phyloP scores from a whole-genome alignment of 2,113 vertebrate species.

The Nesospiza acunhae region DNA sequence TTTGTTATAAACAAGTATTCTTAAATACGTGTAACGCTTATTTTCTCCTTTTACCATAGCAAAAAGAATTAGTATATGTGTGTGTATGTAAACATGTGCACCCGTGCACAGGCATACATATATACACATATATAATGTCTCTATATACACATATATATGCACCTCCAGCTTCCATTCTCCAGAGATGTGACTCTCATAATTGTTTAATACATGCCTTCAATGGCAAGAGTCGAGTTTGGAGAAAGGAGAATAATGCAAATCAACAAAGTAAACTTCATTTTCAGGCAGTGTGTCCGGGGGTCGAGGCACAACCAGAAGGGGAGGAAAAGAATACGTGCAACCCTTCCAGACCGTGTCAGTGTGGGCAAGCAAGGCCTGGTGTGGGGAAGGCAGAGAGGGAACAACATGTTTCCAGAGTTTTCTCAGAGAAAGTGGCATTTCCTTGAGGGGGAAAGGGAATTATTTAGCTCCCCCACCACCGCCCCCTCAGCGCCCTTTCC shows the following conservation, averaged over 20 bases:
- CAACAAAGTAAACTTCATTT: constrained; percentile 78
- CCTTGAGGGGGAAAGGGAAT: constrained; percentile 35
- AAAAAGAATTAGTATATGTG: constrained; percentile 35
- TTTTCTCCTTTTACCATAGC: constrained; percentile 70
- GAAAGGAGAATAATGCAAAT: constrained; percentile 29
- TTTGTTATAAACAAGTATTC: constrained; percentile 69
- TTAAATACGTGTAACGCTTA: constrained; percentile 67
- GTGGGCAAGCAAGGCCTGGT: constrained; percentile 69
- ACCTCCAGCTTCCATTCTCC: constrained; percentile 57
- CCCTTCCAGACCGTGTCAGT: constrained; percentile 48
- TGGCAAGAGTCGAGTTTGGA: constrained; percentile 43
- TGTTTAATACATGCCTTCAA: constrained; percentile 32
- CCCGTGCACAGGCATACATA: neutral
- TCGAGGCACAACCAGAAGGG: neutral
- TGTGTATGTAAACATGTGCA: constrained; percentile 19
- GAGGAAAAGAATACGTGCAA: neutral
- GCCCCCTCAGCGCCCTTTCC: neutral
- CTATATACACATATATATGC: neutral
- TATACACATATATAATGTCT: neutral
- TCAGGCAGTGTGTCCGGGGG: constrained; percentile 70
- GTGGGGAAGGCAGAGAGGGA: constrained; percentile 49
- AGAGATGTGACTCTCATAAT: constrained; percentile 31
- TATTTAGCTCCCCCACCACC: constrained; percentile 19
- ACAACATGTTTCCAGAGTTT: constrained; percentile 63
- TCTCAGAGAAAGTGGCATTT: constrained; percentile 67